Base-by-base conservation (phyloP, 23 tunicate species). In the Clavelina lepadiformis region DNA sequence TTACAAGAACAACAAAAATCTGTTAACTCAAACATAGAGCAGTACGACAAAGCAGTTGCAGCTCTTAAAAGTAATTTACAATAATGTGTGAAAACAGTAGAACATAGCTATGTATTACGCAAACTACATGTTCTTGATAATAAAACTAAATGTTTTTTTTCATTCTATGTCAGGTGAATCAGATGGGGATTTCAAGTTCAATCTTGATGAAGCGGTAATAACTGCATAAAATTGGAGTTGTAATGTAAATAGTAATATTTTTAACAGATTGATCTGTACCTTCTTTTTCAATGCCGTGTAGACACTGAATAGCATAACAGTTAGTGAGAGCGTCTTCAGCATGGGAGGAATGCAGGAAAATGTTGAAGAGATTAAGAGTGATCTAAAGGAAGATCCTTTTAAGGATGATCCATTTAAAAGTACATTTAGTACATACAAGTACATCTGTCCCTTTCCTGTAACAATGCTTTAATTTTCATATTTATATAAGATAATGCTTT, bases 341-440 rank as follows among this genome's bases (percentile, higher is more conserved):
- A 80, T 80, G 87, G 87, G 87, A 37, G 87, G 56, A 0, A n/a
- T 80, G 78, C 87, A 80, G 46, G 87, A 80, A 46, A 80, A 80
- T 31, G 68, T 80, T 33, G 87, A 80, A 26, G 78, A 80, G 15
- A 66, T 80, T 2, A 62, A 63, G 51, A 53, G 55, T 11, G 87
- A 80, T 52, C 31, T 80, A 3, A 62, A 51, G 27, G 85, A 78
- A 47, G 73, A 80, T 34, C 70, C 67, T 0, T 79, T 69, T 28
- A 37, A 25, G 6, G 3, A 8, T 3, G 78, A 73, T 58, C 78
- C 78, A 13, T 73, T 73, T 59, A 73, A 73, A 73, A 56, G 78
- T 73, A 44, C 22, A 52, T 47, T 19, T 65, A 31, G 5, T 21
- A 5, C 20, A 28, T 63, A 33, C 11, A 21, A 15, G 4, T 22